Conservation (phyloP, 1,140 invertebrate genomes). For the Micrasema longulum region DNA sequence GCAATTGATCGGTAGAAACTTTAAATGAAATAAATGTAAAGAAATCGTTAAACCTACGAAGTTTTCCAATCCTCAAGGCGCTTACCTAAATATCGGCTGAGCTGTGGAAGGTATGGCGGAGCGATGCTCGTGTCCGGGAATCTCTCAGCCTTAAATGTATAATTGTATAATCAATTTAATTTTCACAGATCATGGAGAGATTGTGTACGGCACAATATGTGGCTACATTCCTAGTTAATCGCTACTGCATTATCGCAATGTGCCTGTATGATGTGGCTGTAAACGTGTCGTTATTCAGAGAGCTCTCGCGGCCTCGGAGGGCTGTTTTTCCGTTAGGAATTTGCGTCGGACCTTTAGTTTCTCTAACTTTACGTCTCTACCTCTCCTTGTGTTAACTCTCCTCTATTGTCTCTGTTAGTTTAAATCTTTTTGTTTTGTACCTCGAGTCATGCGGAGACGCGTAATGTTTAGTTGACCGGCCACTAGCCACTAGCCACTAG, state of each 20-base stretch:
- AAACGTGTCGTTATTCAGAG: constrained; percentile 11
- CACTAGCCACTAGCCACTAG: constrained; percentile 28
- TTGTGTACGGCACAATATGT: constrained; percentile 42
- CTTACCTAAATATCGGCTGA: constrained; percentile 8
- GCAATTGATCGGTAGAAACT: neutral
- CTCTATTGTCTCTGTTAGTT: constrained; percentile 17
- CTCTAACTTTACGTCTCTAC: too few species aligned
- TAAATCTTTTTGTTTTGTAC: neutral
- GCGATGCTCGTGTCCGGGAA: constrained; percentile 14
- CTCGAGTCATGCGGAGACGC: constrained; percentile 17
- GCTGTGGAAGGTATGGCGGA: neutral
- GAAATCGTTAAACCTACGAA: neutral
- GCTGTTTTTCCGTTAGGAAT: neutral
- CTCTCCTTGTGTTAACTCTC: neutral
- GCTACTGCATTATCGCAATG: constrained; percentile 27
- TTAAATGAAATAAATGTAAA: neutral
- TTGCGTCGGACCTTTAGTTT: neutral
- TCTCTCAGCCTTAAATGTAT: constrained; percentile 21
- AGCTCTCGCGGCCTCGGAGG: neutral
- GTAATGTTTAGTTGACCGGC: constrained; percentile 12
- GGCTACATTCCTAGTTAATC: constrained; percentile 26
- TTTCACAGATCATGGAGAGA: constrained; percentile 46
- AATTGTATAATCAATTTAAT: constrained; percentile 42
- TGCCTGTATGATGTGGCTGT: constrained; percentile 27
- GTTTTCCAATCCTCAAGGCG: constrained; percentile 7